phyloP scores from a whole-genome alignment of 2,113 vertebrate genomes.

The Chionodraco myersi region DNA sequence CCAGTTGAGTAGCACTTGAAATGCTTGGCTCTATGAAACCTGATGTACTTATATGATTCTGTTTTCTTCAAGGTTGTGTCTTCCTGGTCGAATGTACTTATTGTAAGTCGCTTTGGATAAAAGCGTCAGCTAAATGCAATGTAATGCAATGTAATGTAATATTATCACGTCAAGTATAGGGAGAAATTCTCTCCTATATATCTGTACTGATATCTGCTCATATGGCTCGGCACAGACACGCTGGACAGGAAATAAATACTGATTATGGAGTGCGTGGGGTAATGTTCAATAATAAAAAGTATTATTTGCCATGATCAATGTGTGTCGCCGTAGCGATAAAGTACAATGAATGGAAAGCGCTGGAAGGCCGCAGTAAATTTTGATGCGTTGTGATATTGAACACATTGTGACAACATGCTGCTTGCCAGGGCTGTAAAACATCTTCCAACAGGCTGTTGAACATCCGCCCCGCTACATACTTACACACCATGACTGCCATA shows the following conservation, averaged over 20 bases:
- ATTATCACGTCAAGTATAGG: constrained; percentile 50
- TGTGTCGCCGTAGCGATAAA: constrained; percentile 77
- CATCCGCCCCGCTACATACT: constrained; percentile 65
- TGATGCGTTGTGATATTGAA: constrained; percentile 81
- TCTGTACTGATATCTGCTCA: constrained; percentile 62
- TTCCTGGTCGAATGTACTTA: too few species aligned
- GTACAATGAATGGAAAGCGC: constrained; percentile 81
- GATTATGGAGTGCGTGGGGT: constrained; percentile 73
- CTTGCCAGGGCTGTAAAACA: constrained; percentile 80
- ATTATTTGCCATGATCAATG: constrained; percentile 84
- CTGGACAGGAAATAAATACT: constrained; percentile 80
- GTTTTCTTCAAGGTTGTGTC: too few species aligned
- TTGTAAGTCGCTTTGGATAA: too few species aligned
- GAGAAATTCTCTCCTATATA: constrained; percentile 41
- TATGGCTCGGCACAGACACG: constrained; percentile 51
- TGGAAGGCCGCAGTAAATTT: constrained; percentile 79
- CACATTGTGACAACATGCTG: constrained; percentile 81
- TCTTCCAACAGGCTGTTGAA: constrained; percentile 80
- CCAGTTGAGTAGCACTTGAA: too few species aligned
- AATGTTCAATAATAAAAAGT: constrained; percentile 85
- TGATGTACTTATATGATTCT: too few species aligned
- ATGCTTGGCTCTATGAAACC: too few species aligned
- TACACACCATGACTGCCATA: constrained; percentile 66
- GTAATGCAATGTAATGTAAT: too few species aligned
- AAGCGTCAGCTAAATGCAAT: too few species aligned